Conservation (phyloP, 2,888 invertebrate genomes). For the Elysia crispata region DNA sequence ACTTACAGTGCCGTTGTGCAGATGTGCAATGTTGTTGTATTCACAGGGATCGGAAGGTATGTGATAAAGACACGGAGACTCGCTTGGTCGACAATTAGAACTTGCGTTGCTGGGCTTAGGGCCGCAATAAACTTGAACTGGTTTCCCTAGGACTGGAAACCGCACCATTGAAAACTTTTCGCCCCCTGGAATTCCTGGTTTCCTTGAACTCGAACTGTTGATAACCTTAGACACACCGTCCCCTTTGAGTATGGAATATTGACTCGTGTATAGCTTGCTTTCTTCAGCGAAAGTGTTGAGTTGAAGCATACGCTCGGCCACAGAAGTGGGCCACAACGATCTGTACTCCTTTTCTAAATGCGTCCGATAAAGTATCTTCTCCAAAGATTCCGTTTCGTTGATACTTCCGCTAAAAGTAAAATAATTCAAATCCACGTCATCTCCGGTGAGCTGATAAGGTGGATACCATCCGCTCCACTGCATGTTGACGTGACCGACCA, state of each 20-base stretch:
- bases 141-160: neutral
- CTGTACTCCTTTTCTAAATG: neutral
- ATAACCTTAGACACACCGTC: too few relatives aligned
- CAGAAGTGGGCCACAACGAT: slow-evolving; percentile 15
- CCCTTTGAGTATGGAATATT: too few relatives aligned
- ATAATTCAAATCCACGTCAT: slow-evolving; percentile 46
- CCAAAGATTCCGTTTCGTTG: neutral
- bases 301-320: slow-evolving; percentile 12
- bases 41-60: slow-evolving; percentile 92
- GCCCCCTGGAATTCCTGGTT: neutral
- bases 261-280: slow-evolving; percentile 6
- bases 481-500: slow-evolving; percentile 64
- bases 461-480: slow-evolving; percentile 69
- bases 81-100: slow-evolving; percentile 82
- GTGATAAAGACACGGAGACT: slow-evolving; percentile 88
- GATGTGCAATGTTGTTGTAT: slow-evolving; percentile 81
- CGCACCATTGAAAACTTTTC: neutral
- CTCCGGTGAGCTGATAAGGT: slow-evolving; percentile 59
- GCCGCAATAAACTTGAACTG: slow-evolving; percentile 67
- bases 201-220: too few relatives aligned
- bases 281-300: neutral
- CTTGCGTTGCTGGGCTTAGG: slow-evolving; percentile 70
- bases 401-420: slow-evolving; percentile 32
- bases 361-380: neutral
- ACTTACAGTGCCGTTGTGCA: slow-evolving; percentile 68